Percentiles rank a stretch among this genome's conserved stretches.
Conservation (phyloP, 2,888 invertebrate genomes). For the Lasioglossum villosulum region DNA sequence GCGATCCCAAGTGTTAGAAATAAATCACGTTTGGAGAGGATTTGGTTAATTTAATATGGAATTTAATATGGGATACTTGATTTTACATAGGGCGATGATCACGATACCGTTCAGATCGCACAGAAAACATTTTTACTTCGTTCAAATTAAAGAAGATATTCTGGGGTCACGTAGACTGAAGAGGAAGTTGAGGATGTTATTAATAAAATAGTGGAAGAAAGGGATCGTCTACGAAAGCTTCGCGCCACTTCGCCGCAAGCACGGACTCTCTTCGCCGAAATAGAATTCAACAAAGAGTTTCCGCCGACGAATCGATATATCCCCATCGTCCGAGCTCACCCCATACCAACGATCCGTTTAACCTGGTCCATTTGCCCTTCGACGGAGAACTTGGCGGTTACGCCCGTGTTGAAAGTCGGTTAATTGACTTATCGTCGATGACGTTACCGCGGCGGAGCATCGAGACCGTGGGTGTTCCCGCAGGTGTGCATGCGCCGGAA, state of each 20-base stretch:
- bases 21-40: no score
- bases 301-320: conserved; percentile 34
- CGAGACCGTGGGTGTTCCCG: neutral
- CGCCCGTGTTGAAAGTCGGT: conserved; percentile 26
- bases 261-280: conserved; percentile 14
- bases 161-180: no score
- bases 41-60: no score
- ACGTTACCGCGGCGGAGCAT: neutral
- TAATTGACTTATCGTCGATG: conserved; percentile 53
- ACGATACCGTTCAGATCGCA: no score
- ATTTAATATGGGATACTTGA: no score
- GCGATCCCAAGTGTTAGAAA: no score
- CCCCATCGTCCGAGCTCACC: neutral
- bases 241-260: neutral
- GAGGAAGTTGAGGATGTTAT: neutral
- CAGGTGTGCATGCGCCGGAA: neutral
- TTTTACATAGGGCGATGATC: no score
- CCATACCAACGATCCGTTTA: neutral
- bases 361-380: conserved; percentile 14
- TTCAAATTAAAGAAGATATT: no score
- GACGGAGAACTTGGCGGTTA: conserved; percentile 31
- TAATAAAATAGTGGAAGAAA: neutral
- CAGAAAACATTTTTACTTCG: no score
- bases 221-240: neutral
- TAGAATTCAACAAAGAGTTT: conserved; percentile 33